phyloP scores from a whole-genome alignment of 1,140 invertebrate genomes.

The Orchesella cincta region DNA sequence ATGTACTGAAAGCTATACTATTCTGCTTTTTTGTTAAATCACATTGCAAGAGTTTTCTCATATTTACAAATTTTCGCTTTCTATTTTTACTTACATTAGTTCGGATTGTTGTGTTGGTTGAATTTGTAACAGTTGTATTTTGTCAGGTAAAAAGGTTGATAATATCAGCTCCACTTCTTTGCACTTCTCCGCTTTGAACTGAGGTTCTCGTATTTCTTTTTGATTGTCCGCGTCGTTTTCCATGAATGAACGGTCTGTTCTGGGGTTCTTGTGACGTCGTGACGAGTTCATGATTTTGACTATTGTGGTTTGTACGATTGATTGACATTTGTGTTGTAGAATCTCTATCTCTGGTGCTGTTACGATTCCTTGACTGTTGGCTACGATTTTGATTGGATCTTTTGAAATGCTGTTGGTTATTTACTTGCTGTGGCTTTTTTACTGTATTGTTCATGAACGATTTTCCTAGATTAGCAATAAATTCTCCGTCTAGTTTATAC shows the following conservation, averaged over 20 bases:
- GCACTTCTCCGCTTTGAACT: not conserved
- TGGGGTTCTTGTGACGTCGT: not conserved
- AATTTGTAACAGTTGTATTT: not conserved
- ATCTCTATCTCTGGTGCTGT: not conserved
- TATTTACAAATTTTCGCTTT: not conserved
- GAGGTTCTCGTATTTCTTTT: not conserved
- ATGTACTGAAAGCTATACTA: not conserved
- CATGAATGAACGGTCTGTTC: not conserved
- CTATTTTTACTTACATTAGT: not conserved
- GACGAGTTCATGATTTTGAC: not conserved
- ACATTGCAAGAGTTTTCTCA: not conserved
- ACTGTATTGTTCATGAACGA: not conserved
- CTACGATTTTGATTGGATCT: not conserved
- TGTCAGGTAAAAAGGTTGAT: not conserved
- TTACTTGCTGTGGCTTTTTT: not conserved
- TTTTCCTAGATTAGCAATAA: not conserved
- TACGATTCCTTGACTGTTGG: not conserved
- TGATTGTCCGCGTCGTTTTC: not conserved
- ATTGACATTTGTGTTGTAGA: not conserved
- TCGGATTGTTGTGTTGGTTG: not conserved
- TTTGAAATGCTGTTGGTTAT: not conserved
- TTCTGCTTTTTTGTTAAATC: not conserved
- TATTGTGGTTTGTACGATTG: not conserved
- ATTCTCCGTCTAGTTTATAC: not conserved
- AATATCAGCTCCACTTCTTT: not conserved